Evolutionary conservation across 2,113 vertebrate genomes (phyloP).

Genomic region (Cariama cristata): DNA sequence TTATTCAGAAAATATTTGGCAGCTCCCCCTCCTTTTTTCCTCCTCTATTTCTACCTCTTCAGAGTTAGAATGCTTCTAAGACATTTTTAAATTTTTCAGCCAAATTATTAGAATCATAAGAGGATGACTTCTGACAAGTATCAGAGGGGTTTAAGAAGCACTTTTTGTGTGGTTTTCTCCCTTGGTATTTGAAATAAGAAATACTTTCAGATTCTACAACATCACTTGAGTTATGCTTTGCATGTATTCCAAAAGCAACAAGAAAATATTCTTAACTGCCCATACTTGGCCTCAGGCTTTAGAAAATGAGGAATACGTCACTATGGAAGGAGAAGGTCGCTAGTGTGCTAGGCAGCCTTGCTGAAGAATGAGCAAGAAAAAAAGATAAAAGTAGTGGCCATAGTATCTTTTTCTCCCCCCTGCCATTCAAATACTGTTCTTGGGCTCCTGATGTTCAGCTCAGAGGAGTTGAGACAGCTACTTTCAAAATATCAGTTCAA

Average conservation of each 20-base stretch:
- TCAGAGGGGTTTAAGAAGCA: rapidly evolving
- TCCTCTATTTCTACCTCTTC: not conserved
- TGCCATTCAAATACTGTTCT: not conserved
- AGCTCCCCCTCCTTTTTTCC: not conserved
- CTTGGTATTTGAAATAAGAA: not conserved
- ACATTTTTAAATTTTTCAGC: not conserved
- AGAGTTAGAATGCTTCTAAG: not conserved
- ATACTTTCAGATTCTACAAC: not conserved
- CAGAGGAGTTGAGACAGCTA: not conserved
- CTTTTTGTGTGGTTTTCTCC: not conserved
- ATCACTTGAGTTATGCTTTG: not conserved
- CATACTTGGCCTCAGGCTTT: not conserved
- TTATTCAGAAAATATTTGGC: not conserved
- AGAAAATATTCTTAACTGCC: not conserved
- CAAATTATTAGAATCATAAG: not conserved
- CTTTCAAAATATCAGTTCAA: not conserved
- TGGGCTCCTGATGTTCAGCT: not conserved
- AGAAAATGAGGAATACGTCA: not conserved
- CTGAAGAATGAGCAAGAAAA: not conserved
- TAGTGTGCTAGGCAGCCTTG: not conserved
- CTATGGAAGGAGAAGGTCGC: not conserved
- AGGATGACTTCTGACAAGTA: not conserved
- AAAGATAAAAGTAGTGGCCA: not conserved
- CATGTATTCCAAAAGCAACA: not conserved
- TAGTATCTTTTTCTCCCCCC: not conserved